Evolutionary conservation across 1,140 invertebrate genomes (phyloP).

Genomic region (Panagrolaimus sp.): DNA sequence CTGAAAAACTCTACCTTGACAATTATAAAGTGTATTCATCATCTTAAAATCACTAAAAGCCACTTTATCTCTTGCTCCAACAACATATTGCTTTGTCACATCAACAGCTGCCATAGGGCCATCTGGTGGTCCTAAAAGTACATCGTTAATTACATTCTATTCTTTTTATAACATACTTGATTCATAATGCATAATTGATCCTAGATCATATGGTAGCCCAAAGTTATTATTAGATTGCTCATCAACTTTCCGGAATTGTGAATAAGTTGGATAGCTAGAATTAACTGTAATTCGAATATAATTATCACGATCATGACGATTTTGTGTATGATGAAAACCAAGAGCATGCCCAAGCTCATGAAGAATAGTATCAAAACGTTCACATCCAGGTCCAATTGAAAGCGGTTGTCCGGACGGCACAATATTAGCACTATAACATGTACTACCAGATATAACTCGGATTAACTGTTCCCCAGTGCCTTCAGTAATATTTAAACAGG

Average conservation of each 20-base stretch:
- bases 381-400: too few species aligned
- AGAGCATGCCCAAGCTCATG: not conserved
- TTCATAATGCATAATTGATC: conserved; percentile 1
- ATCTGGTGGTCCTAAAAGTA: not conserved
- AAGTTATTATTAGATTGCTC: not conserved
- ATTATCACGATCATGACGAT: not conserved
- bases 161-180: not conserved
- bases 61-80: not conserved
- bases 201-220: not conserved
- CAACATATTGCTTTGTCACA: not conserved
- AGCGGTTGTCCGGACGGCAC: too few species aligned
- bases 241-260: too few species aligned
- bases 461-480: not conserved
- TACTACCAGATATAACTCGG: not conserved
- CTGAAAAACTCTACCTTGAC: not conserved
- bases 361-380: not conserved
- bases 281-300: not conserved
- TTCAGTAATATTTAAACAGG: not conserved
- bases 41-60: not conserved
- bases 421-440: not conserved
- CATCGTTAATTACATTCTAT: not conserved
- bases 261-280: too few species aligned
- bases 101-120: not conserved
- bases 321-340: not conserved
- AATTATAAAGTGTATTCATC: not conserved